phyloP scores from a whole-genome alignment of 2,888 invertebrate genomes.

The Lissonota sp. region DNA sequence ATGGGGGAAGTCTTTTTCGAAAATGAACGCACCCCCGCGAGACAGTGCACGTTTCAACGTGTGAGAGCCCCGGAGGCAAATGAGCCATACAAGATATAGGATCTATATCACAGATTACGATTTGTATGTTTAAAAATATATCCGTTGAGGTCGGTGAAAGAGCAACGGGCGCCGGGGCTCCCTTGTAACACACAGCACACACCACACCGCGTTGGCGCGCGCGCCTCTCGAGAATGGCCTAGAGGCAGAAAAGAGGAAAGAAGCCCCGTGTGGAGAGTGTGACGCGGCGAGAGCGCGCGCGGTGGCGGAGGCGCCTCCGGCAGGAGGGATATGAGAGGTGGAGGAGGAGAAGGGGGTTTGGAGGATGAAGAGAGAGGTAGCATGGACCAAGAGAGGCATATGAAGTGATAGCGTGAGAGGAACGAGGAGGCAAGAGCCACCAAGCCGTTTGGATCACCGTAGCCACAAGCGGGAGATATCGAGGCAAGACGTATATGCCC shows the following conservation, averaged over 20 bases:
- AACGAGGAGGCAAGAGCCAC: constrained; percentile 69
- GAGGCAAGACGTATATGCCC: constrained; percentile 23
- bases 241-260: constrained; percentile 86
- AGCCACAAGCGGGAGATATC: constrained; percentile 5
- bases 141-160: constrained; percentile 74
- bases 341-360: constrained; percentile 75
- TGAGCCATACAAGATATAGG: constrained; percentile 1
- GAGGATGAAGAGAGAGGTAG: constrained; percentile 81
- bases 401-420: constrained; percentile 70
- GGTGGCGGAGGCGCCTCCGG: constrained; percentile 82
- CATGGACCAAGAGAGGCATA: constrained; percentile 57
- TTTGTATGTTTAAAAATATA: background rate
- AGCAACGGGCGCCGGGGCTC: constrained; percentile 71
- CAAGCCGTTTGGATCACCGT: constrained; percentile 1
- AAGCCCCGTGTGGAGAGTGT: constrained; percentile 62
- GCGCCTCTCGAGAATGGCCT: constrained; percentile 84
- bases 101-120: constrained; percentile 45
- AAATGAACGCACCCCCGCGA: constrained; percentile 39
- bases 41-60: background rate
- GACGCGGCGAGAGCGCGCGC: constrained; percentile 55
- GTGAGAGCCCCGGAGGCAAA: constrained; percentile 23
- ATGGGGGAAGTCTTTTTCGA: constrained; percentile 43
- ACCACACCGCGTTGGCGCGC: constrained; percentile 81
- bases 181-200: constrained; percentile 74
- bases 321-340: constrained; percentile 76